Evolutionary conservation across 2,113 vertebrate genomes (phyloP).

Genomic region (Ciconia maguari): DNA sequence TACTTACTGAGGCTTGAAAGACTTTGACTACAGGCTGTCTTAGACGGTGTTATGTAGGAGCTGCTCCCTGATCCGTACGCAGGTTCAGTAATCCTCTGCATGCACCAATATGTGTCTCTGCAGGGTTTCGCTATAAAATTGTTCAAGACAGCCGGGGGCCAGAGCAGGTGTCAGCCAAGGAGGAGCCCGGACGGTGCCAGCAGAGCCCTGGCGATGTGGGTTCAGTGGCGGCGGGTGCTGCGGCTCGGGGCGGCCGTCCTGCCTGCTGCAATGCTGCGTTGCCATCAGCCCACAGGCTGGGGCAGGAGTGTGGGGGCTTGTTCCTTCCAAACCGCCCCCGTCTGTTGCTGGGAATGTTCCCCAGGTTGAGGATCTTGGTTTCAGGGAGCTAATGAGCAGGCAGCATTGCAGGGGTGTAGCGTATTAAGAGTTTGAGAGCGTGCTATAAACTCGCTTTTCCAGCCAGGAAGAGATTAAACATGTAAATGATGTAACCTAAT

Average conservation of each 20-base stretch:
- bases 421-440: not conserved
- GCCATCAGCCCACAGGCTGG: not conserved
- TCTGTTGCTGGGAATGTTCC: not conserved
- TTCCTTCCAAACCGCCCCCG: not conserved
- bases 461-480: not conserved
- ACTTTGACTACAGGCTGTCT: not conserved
- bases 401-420: not conserved
- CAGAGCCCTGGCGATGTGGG: not conserved
- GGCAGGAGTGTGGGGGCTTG: not conserved
- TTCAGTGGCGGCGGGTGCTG: not conserved
- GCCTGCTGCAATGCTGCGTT: fast-evolving
- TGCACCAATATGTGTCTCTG: not conserved
- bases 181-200: not conserved
- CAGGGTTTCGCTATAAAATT: not conserved
- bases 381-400: not conserved
- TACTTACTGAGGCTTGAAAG: not conserved
- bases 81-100: not conserved
- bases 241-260: fast-evolving
- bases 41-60: not conserved
- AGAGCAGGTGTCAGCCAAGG: not conserved
- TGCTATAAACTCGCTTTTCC: not conserved
- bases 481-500: not conserved
- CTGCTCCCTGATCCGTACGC: fast-evolving
- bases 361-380: not conserved
- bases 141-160: too few relatives aligned